Evolutionary conservation across 2,888 invertebrate genomes (phyloP), one percentile per base, ranked within the genome.

Genomic region (Rugalucina vietnamica): DNA sequence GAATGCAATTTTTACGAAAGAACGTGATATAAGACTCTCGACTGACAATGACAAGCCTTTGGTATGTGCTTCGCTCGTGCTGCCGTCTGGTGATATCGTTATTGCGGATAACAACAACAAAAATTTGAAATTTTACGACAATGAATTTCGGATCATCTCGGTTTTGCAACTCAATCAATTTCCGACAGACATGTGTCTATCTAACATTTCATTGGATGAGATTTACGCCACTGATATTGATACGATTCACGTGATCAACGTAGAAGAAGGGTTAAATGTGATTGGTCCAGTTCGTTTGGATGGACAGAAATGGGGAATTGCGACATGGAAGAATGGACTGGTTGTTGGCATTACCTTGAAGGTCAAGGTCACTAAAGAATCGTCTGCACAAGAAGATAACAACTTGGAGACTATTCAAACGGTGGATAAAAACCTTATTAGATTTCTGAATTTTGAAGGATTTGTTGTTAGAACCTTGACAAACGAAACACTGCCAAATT

Each of bases 101-200:
- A 14, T 87, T 12, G 87, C 82, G 1, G 87, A 87, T 73, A 37
- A 85, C 34, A 87, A 87, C 71, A 87, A 87, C 73, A 79, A 54
- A n/a, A 82, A 76, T 24, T n/a, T 87, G 5, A 87, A 87, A 74
- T 43, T 87, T 10, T 87, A 73, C 54, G 74, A 85, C 39, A n/a
- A 69, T 1, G 37, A 72, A 18, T 34, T 50, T 32, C 74, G 87
- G 81, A 70, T 24, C 2, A 50, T 29, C 24, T 77, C 82, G 32
- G 73, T 74, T 1, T 70, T 84, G 27, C 43, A 69, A 49, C 18
- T 87, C 10, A 74, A 82, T 27, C 65, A 79, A 21, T 84, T 82
- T 18, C 82, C 84, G 5, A 78, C 82, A 27, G 87, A 84, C 74
- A 78, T 87, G 14, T 87, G 87, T 76, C 14, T 65, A 0, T 85